phyloP scores from a whole-genome alignment of 2,888 invertebrate species.

The Automeris io region DNA sequence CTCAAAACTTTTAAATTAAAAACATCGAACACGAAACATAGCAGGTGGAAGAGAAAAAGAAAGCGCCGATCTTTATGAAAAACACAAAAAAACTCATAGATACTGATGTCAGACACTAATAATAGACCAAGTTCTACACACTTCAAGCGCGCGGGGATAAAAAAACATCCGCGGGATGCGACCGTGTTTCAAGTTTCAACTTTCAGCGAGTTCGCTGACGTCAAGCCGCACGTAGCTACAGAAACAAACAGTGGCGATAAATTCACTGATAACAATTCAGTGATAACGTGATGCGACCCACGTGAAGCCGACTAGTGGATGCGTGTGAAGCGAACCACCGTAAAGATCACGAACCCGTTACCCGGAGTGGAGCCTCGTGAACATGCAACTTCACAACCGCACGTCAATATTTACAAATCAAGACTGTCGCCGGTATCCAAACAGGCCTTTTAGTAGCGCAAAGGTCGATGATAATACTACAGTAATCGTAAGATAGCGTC shows the following conservation, averaged over 20 bases:
- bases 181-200: background rate
- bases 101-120: slow-evolving; percentile 59
- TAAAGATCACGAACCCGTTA: no score
- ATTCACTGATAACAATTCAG: slow-evolving; percentile 54
- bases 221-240: slow-evolving; percentile 55
- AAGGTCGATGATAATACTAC: no score
- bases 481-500: no score
- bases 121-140: slow-evolving; percentile 44
- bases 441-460: no score
- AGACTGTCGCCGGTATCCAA: background rate
- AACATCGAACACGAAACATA: background rate
- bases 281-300: slow-evolving; percentile 51
- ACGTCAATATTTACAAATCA: background rate
- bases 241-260: slow-evolving; percentile 70
- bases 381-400: no score
- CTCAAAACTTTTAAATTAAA: no score
- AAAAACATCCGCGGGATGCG: slow-evolving; percentile 14
- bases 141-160: slow-evolving; percentile 37
- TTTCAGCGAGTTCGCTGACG: slow-evolving; percentile 32
- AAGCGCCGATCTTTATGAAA: slow-evolving; percentile 7
- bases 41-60: slow-evolving; percentile 1
- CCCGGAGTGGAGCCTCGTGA: no score
- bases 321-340: slow-evolving; percentile 8
- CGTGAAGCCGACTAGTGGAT: slow-evolving; percentile 24
- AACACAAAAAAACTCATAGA: slow-evolving; percentile 4